Evolutionary conservation across 2,113 vertebrate genomes (phyloP).

Genomic region (Callopanchax toddi): DNA sequence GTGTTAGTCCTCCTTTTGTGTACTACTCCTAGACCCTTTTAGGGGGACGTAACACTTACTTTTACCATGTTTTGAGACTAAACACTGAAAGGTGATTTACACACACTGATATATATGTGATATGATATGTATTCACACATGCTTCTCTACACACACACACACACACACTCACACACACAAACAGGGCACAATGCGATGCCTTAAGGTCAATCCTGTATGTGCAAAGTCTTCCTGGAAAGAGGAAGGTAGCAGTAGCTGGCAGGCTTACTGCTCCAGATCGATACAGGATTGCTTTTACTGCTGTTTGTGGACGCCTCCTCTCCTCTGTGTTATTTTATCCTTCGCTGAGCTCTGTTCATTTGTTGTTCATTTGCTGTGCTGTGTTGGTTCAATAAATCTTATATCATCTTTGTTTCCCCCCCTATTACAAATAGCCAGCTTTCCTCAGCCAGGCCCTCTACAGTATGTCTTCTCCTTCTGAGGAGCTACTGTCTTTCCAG

Average conservation of each 20-base stretch:
- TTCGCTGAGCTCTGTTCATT: conserved; percentile 70
- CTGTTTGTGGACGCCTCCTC: conserved; percentile 72
- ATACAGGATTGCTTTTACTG: conserved; percentile 74
- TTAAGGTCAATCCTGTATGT: conserved; percentile 65
- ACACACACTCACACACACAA: conserved; percentile 19
- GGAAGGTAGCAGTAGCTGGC: conserved; percentile 71
- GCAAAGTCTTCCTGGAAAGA: conserved; percentile 71
- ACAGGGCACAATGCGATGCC: conserved; percentile 50
- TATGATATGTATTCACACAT: conserved; percentile 23
- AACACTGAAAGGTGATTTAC: conserved; percentile 10
- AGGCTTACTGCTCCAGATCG: conserved; percentile 72
- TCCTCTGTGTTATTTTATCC: conserved; percentile 76
- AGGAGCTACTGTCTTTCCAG: conserved; percentile 62
- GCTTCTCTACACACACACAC: conserved; percentile 7
- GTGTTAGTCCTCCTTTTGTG: no score
- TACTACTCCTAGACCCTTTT: no score
- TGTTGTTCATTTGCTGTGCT: conserved; percentile 74
- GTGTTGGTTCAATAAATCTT: conserved; percentile 76
- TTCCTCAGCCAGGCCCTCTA: conserved; percentile 59
- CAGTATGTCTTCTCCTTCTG: conserved; percentile 53
- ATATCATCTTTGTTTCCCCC: conserved; percentile 65
- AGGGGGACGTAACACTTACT: no score
- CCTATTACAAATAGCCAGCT: conserved; percentile 61
- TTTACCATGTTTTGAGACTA: conserved; percentile 9
- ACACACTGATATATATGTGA: conserved; percentile 4